A percentile compares a stretch with the other conserved stretches of the same genome.
These are phyloP conservation scores for Monodelphis domestica DNA, from an alignment of 2,797 vertebrate genomes.

Conservation along the genomic window DNA sequence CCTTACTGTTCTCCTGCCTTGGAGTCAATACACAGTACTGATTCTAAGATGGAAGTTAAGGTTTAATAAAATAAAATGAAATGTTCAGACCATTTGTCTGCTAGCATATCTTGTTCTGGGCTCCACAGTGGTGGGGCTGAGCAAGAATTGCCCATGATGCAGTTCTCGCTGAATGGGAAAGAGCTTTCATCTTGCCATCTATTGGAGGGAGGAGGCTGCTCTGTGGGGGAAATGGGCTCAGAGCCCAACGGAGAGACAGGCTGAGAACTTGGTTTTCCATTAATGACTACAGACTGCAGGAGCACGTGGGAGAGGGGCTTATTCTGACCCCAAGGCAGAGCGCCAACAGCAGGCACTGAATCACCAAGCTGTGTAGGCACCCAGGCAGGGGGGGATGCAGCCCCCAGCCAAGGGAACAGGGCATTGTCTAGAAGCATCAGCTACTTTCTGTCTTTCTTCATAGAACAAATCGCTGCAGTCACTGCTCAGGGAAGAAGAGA, in stretches of 20 bases:
- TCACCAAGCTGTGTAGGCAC: neutral
- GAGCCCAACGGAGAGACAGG: neutral
- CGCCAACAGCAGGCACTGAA: neutral
- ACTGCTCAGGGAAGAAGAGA: neutral
- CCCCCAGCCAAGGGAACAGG: fast-evolving
- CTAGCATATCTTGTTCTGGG: neutral
- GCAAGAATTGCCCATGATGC: neutral
- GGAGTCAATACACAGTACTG: too few relatives aligned
- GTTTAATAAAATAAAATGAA: too few relatives aligned
- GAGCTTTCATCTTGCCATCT: too few relatives aligned
- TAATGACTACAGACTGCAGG: neutral
- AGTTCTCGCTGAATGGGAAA: neutral
- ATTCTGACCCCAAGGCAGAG: neutral
- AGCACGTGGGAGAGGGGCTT: neutral
- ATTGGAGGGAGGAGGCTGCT: neutral
- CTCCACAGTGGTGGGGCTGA: too few relatives aligned
- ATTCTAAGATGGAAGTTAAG: too few relatives aligned
- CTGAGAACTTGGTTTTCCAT: neutral
- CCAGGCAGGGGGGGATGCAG: neutral
- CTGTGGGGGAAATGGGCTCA: neutral
- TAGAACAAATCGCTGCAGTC: neutral
- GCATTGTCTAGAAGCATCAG: neutral
- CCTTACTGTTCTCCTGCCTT: too few relatives aligned
- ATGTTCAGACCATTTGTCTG: neutral
- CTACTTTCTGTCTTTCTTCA: neutral